These are phyloP conservation scores for Carassius carassius DNA, from an alignment of 2,113 vertebrate genomes.

Conservation along the genomic window DNA sequence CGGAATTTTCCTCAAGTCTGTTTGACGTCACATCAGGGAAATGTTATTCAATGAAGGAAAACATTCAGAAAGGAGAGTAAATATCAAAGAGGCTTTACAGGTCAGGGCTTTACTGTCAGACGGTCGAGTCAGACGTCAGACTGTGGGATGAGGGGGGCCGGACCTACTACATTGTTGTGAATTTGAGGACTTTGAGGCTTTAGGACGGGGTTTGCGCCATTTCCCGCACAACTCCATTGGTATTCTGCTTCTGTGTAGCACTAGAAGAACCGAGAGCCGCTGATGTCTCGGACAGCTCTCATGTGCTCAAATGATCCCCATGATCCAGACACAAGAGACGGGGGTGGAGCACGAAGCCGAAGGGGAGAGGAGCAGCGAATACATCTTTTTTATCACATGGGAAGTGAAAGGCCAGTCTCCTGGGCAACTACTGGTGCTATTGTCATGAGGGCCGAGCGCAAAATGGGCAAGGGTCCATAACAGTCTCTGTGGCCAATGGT, in stretches of 20 bases:
- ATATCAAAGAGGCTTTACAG: conserved; percentile 31
- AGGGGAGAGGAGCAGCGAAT: conserved; percentile 62
- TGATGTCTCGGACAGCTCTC: conserved; percentile 38
- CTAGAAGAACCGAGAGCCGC: conserved; percentile 7
- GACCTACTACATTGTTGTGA: conserved; percentile 28
- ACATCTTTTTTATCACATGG: conserved; percentile 79
- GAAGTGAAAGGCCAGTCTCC: conserved; percentile 71
- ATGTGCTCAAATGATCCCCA: conserved; percentile 55
- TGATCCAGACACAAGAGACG: conserved; percentile 35
- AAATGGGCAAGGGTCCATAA: conserved; percentile 53
- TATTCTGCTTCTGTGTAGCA: conserved; percentile 43
- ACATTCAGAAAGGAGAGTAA: conserved; percentile 15
- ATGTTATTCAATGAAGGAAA: conserved; percentile 8
- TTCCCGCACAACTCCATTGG: conserved; percentile 58
- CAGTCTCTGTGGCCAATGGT: conserved; percentile 46
- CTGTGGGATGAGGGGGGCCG: background rate
- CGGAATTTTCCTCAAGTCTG: background rate
- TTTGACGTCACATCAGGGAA: conserved; percentile 23
- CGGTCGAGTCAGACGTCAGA: background rate
- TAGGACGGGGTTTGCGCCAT: conserved; percentile 44
- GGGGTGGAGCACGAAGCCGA: conserved; percentile 36
- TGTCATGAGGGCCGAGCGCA: conserved; percentile 62
- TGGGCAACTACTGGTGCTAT: conserved; percentile 69
- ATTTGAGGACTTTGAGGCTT: conserved; percentile 21
- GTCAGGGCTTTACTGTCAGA: conserved; percentile 7